Base-by-base conservation (phyloP, 2,797 vertebrate species). In the Nannoperca australis region DNA sequence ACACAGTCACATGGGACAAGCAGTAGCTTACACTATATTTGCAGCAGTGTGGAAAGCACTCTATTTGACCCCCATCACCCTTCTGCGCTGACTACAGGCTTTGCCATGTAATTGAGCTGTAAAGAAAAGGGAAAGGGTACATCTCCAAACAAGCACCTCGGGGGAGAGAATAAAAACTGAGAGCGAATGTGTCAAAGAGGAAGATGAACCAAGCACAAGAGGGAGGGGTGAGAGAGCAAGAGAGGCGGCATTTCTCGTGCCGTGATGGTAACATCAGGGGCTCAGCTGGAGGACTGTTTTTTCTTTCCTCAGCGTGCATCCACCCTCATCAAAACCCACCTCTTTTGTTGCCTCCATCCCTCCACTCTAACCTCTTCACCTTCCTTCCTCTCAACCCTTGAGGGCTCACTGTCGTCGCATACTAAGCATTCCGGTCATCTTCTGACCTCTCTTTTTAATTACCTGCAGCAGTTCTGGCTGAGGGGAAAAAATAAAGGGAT, bases 241-340 rank as follows among this genome's bases (percentile, higher is more conserved):
- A 30, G 18, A 27, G 58, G 34, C 59, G 36, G 22, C n/a, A 68
- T 53, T 67, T 81, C 38, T 82, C 58, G 70, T 51, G 47, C 60
- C 24, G 14, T 49, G 36, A 64, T 66, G 70, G 68, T 76, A 73
- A 42, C 47, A 72, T 24, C 24, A n/a, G 75, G 61, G 70, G 77
- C 85, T 89, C 78, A 91, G 87, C 82, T 91, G 84, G 68, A 75
- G 45, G 60, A 65, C 38, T 20, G 27, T 7, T 64, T 55, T 55
- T 51, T 67, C 47, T 40, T 42, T 30, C 59, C 63, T 63, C 22
- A 58, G 51, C 50, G 30, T 5, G 32, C 62, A 56, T 72, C 58
- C 44, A 69, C 64, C 58, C 76, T 70, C 67, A 71, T 61, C 59
- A 58, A 75, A 81, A 78, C 8, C 36, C 15, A 7, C n/a, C 53